phyloP scores from a whole-genome alignment of 1,140 invertebrate genomes.

The Rhopalosiphum padi region DNA sequence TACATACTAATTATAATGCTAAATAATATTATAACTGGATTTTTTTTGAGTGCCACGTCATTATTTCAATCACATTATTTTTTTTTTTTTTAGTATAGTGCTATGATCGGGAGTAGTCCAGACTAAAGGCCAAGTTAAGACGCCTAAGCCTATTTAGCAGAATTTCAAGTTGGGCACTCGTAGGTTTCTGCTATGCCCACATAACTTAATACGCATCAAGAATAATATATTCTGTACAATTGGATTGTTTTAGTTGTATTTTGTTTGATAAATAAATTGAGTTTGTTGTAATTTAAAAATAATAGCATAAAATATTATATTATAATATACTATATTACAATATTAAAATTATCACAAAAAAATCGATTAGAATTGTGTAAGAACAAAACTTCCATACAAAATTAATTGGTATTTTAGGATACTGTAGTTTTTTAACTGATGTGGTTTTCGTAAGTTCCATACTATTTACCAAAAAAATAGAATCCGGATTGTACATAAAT shows the following conservation, averaged over 20 bases:
- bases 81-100: neutral
- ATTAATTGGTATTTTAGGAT: too few relatives aligned
- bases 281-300: neutral
- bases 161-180: too few relatives aligned
- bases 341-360: neutral
- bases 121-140: too few relatives aligned
- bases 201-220: neutral
- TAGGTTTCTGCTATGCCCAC: neutral
- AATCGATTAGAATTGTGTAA: neutral
- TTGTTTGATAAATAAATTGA: neutral
- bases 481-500: too few relatives aligned
- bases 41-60: neutral
- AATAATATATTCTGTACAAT: neutral
- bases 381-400: too few relatives aligned
- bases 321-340: too few relatives aligned
- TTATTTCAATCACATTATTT: neutral
- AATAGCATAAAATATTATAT: neutral
- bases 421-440: too few relatives aligned
- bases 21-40: neutral
- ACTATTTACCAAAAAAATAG: too few relatives aligned
- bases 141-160: too few relatives aligned
- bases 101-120: too few relatives aligned
- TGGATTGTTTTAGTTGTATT: neutral
- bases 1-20: neutral
- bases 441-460: too few relatives aligned